Evolutionary conservation across 2,113 vertebrate genomes (phyloP), one percentile per base, ranked within the genome.

Genomic region (Bubo scandiacus): DNA sequence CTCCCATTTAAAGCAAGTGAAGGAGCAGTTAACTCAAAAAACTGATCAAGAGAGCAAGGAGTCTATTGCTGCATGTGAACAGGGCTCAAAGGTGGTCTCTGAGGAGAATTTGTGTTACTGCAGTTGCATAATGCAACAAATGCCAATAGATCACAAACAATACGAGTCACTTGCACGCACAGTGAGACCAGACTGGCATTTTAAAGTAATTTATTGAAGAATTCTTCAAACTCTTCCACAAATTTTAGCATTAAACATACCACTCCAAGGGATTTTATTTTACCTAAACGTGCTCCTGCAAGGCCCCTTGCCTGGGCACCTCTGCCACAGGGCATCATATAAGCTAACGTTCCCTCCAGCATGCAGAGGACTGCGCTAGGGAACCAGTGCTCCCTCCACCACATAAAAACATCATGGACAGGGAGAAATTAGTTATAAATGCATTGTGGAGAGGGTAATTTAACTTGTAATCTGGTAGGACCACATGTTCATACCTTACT

Each of bases 91-190:
- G 59, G 20, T 51, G 52, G 38, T 72, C 92, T 86, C 43, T 45
- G 57, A 91, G 52, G 47, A 91, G 27, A 79, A 65, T 66, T 32
- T 9, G 0, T 59, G 19, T 70, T 61, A 23, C 32, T 87, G 20
- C 22, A 29, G 25, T 40, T 88, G 18, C 38, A 29, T 81, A 81
- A 71, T 18, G 21, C 29, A 79, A 67, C 13, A 80, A 78, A 84
- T 45, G 43, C 15, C 80, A 88, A 58, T 23, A 83, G 34, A 67
- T 81, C 43, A 38, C 29, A 43, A 54, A 63, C 9, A 66, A 42
- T 52, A 67, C 0, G 0, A 88, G 32, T 61, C 36, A 13, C 43
- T 90, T 30, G 4, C 49, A 15, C 1, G 1, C 14, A 32, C 15
- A 70, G 16, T 30, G 58, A 72, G 27, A 57, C 4, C n/a, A 73